phyloP scores from a whole-genome alignment of 2,113 vertebrate species.

The Plectropomus leopardus region DNA sequence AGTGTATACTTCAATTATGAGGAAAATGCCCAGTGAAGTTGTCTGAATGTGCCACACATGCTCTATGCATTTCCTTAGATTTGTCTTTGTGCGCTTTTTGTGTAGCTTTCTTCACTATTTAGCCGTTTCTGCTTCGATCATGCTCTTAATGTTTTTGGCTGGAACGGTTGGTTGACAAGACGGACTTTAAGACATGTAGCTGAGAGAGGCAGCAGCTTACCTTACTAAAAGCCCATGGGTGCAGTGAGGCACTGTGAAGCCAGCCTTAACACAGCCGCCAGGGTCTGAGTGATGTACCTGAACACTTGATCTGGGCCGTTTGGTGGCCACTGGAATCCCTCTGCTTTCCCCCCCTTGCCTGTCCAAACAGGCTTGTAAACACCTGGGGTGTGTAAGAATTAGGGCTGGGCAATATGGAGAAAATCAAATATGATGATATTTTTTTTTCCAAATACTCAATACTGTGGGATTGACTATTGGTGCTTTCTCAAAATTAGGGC shows the following conservation, averaged over 20 bases:
- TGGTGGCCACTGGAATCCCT: constrained; percentile 42
- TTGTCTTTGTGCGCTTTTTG: constrained; percentile 26
- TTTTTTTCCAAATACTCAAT: no score
- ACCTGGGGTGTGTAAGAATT: constrained; percentile 29
- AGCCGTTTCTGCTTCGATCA: constrained; percentile 37
- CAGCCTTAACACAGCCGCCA: constrained; percentile 76
- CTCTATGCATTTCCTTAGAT: constrained; percentile 74
- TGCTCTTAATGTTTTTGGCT: constrained; percentile 19
- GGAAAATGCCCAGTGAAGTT: constrained; percentile 42
- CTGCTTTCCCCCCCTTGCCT: not conserved
- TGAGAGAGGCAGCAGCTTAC: constrained; percentile 67
- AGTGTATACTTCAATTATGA: constrained; percentile 29
- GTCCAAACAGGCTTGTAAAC: constrained; percentile 27
- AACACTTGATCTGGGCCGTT: constrained; percentile 44
- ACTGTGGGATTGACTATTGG: no score
- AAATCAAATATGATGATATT: no score
- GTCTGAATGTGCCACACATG: constrained; percentile 56
- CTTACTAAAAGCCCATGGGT: constrained; percentile 63
- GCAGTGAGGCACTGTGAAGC: constrained; percentile 71
- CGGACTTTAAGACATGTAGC: constrained; percentile 41
- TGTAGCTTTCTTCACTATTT: constrained; percentile 7
- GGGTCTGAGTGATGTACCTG: constrained; percentile 37
- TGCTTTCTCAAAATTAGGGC: no score
- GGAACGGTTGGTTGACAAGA: constrained; percentile 26
- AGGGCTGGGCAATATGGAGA: no score